These are phyloP conservation scores for Parazoanthus swiftii DNA, from an alignment of 92 coral and sea anemone genomes.

Conservation along the genomic window DNA sequence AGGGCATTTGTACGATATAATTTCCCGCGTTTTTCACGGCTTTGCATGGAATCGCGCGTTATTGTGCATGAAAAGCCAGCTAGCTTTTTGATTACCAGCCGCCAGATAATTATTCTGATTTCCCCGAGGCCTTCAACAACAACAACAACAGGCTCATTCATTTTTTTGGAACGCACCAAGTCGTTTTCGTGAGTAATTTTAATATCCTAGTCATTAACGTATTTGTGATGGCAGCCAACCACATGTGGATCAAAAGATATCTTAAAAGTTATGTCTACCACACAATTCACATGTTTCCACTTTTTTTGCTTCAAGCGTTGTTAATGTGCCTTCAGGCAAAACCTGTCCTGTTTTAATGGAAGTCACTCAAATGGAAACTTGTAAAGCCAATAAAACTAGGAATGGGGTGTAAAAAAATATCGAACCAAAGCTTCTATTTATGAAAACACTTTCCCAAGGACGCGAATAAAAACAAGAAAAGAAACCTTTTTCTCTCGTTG, in stretches of 20 bases:
- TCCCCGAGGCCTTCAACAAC: too few relatives aligned
- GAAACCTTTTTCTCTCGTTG: background rate
- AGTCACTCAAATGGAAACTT: too few relatives aligned
- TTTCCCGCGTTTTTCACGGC: too few relatives aligned
- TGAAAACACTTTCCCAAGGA: background rate
- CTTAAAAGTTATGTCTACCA: background rate
- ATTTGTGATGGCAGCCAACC: background rate
- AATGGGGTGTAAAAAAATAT: too few relatives aligned
- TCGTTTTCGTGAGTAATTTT: background rate
- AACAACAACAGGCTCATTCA: too few relatives aligned
- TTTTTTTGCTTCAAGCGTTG: background rate
- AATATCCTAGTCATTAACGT: background rate
- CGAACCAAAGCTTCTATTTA: too few relatives aligned
- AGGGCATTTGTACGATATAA: too few relatives aligned
- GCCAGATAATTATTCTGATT: background rate
- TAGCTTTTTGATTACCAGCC: background rate
- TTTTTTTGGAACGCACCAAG: background rate
- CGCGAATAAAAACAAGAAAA: background rate
- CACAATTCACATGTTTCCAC: background rate
- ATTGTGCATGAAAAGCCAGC: too few relatives aligned
- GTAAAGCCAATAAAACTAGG: background rate
- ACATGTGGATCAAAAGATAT: background rate
- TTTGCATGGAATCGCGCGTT: too few relatives aligned
- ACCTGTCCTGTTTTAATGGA: background rate
- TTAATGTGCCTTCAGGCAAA: background rate